Base-by-base conservation (phyloP, 2,113 vertebrate genomes). In the Isichthys henryi region DNA sequence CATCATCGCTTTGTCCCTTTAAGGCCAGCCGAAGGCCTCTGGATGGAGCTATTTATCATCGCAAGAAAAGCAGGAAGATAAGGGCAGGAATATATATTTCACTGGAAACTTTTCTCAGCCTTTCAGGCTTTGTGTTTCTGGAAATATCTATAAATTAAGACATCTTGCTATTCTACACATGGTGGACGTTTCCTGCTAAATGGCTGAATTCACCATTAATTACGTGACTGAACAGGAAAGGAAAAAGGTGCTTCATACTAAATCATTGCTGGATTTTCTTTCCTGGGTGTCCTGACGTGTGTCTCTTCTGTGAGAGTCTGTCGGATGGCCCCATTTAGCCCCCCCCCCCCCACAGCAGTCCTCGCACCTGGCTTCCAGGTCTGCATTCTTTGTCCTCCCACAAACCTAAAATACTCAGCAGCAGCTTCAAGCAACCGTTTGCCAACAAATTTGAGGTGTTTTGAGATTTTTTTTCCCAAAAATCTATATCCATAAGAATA, bases 1-100 rank as follows among this genome's bases (percentile, higher is more conserved):
- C 96, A 96, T 97, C 94, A 93, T 95, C 94, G 95, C 92, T 96
- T 96, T 96, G 95, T 96, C 95, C 95, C 93, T 96, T 94, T 93
- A 97, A 96, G 93, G 94, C 95, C 96, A 95, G 93, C 93, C 92
- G 87, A 92, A 91, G 92, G 93, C 96, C 93, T 88, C 86, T 93
- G 90, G 93, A 93, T 95, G 92, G 91, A 88, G 93, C 93, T 95
- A 95, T 97, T 97, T 95, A 95, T 97, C 95, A 96, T 96, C 92
- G 91, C 88, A 91, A 84, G 70, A 91, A 94, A 94, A 92, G 93
- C 93, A 92, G 92, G 93, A 90, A 82, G 90, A 86, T 89, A 92
- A 93, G 92, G 90, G 90, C 91, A 93, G 90, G 91, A 91, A 94
- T 94, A 92, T 94, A 94, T 95, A 93, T 95, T 95, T 94, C 93